Conservation (phyloP, 1,140 invertebrate species). For the Euwallacea similis region DNA sequence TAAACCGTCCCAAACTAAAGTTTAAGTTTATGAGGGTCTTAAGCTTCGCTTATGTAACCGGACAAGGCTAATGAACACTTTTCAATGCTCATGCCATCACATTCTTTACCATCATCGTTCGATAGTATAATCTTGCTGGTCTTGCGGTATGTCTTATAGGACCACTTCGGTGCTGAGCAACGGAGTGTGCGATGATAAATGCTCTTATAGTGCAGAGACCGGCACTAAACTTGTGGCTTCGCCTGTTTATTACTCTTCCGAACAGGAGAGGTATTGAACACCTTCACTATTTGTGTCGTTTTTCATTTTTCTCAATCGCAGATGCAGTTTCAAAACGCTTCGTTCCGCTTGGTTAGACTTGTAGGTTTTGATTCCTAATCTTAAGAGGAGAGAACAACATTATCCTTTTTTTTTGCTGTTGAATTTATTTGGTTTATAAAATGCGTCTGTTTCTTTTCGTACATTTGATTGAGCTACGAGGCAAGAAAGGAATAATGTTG, state of each 20-base stretch:
- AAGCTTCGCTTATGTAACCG: background rate
- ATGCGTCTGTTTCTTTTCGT: too few species aligned
- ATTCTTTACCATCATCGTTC: slow-evolving; percentile 5
- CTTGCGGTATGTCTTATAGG: slow-evolving; percentile 38
- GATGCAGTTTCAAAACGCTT: background rate
- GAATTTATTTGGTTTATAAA: background rate
- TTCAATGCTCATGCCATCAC: slow-evolving; percentile 1
- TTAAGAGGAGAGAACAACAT: background rate
- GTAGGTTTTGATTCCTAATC: background rate
- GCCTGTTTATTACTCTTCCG: slow-evolving; percentile 40
- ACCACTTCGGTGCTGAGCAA: slow-evolving; percentile 35
- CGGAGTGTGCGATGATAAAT: slow-evolving; percentile 40
- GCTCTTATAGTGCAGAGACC: slow-evolving; percentile 43
- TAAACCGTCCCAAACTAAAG: too few species aligned
- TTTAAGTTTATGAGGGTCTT: too few species aligned
- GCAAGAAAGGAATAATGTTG: too few species aligned
- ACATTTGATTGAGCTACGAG: too few species aligned
- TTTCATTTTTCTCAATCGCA: background rate
- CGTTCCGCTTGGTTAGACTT: background rate
- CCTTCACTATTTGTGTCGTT: slow-evolving; percentile 24
- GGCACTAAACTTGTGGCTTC: slow-evolving; percentile 45
- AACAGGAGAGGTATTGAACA: slow-evolving; percentile 47
- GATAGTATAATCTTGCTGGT: slow-evolving; percentile 5
- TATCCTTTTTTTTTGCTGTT: background rate
- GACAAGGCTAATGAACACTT: background rate